Base-by-base conservation (phyloP, 1,140 invertebrate species). In the Melipona quadrifasciata region DNA sequence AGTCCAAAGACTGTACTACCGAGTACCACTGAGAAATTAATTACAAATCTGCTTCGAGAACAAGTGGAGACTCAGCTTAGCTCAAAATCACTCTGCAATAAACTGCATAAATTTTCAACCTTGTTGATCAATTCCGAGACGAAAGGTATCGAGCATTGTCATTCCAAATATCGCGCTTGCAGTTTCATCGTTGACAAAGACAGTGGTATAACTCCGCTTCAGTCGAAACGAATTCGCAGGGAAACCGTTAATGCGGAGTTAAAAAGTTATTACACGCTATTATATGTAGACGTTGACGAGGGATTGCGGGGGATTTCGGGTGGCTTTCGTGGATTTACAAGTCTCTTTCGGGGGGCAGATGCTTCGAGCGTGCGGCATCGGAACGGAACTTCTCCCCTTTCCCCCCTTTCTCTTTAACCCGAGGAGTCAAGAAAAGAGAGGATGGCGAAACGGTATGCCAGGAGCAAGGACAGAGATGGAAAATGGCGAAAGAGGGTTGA, bases 291-390 rank as follows among this genome's bases (percentile, higher is more conserved):
- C 75, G 58, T 61, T 67, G 47, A 58, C 80, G 87, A 88, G 91
- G 31, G 89, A 91, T 93, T 87, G 90, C 82, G 70, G 87, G 86
- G 90, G 86, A 92, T 94, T 93, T 89, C 90, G 90, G 88, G 90
- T 84, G 89, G 86, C 73, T 89, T 90, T 90, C 77, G 88, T 87
- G 90, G 91, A 94, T 93, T 93, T 93, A 92, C 89, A 90, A 88
- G 87, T 81, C 92, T 89, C 84, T 64, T 65, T 64, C n/a, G 34
- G 76, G 76, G 80, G 92, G 91, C 93, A 94, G 93, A 94, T 94
- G 93, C 91, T 94, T 80, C 86, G 83, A 83, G 65, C 88, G 61
- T 78, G 80, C 77, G 87, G 89, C 84, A 87, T 88, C 84, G 81
- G 87, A 80, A 73, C 89, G 89, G 88, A 89, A 91, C 86, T 91